Conservation (phyloP, 2,113 vertebrate genomes). For the Blennius ocellaris region DNA sequence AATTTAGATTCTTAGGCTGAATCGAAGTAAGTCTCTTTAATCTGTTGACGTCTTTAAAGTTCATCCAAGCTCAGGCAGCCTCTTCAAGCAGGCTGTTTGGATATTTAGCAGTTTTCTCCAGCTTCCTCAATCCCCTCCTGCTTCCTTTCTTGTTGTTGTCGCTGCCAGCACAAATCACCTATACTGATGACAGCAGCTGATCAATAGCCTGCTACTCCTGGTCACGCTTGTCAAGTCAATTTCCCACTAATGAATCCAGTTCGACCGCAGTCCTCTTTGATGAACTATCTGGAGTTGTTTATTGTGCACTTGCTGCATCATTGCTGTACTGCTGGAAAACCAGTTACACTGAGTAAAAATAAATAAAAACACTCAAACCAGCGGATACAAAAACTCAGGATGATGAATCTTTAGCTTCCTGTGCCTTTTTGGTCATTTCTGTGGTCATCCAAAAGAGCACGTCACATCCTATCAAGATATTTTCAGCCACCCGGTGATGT, state of each 20-base stretch:
- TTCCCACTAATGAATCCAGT: conserved; percentile 65
- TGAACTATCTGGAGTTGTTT: conserved; percentile 52
- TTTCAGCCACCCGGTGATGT: neutral
- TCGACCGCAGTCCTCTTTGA: conserved; percentile 47
- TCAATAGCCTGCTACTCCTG: conserved; percentile 57
- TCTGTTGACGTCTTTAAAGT: neutral
- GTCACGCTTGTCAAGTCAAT: conserved; percentile 64
- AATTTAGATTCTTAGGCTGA: too few relatives aligned
- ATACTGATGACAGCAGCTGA: conserved; percentile 69
- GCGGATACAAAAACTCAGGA: neutral
- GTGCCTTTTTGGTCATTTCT: neutral
- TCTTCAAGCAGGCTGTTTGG: neutral
- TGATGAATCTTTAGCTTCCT: conserved; percentile 8
- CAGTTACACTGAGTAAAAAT: neutral
- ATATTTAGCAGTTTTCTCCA: neutral
- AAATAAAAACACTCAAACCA: neutral
- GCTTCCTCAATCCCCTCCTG: too few relatives aligned
- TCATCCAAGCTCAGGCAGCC: neutral
- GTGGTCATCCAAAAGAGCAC: neutral
- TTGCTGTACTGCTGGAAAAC: conserved; percentile 4
- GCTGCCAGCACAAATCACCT: conserved; percentile 56
- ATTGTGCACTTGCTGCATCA: conserved; percentile 29
- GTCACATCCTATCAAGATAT: conserved; percentile 33
- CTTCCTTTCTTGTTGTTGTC: conserved; percentile 9
- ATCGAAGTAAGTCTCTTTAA: neutral